Percentiles rank a stretch among this genome's conserved stretches.
Conservation (phyloP, 2,888 invertebrate species). For the Lasioglossum lativentre region DNA sequence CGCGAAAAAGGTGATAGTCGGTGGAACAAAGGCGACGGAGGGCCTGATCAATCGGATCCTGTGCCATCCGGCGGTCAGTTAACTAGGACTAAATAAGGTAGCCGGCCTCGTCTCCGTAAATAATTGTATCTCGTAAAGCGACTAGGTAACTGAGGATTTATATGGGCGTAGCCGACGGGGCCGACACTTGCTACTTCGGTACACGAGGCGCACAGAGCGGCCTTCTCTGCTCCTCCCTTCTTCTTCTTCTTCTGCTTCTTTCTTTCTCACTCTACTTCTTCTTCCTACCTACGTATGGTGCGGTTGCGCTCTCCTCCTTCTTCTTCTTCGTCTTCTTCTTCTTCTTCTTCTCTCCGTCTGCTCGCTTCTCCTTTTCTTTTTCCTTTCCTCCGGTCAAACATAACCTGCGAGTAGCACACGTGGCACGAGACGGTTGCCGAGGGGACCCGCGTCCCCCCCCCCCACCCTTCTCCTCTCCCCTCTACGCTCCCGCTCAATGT, state of each 20-base stretch:
- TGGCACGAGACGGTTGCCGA: slow-evolving; percentile 49
- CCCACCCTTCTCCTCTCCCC: too few relatives aligned
- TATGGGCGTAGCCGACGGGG: slow-evolving; percentile 79
- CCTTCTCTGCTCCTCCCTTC: slow-evolving; percentile 49
- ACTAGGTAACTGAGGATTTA: slow-evolving; percentile 79
- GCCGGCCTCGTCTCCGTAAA: slow-evolving; percentile 72
- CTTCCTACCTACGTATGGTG: slow-evolving; percentile 15
- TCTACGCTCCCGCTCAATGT: slow-evolving; percentile 28
- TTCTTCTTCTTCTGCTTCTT: neutral
- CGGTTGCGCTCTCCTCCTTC: too few relatives aligned
- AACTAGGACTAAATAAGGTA: slow-evolving; percentile 80
- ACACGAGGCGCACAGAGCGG: slow-evolving; percentile 62
- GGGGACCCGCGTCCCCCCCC: slow-evolving; percentile 33
- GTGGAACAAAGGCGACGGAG: slow-evolving; percentile 54
- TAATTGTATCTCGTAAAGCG: slow-evolving; percentile 80
- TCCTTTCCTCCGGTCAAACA: slow-evolving; percentile 55
- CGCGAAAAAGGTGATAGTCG: slow-evolving; percentile 50
- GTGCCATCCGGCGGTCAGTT: slow-evolving; percentile 73
- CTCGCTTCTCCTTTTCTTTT: slow-evolving; percentile 27
- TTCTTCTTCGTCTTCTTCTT: too few relatives aligned
- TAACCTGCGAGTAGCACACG: slow-evolving; percentile 67
- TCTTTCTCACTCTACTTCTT: neutral
- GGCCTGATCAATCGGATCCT: slow-evolving; percentile 71
- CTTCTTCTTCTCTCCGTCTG: slow-evolving; percentile 31
- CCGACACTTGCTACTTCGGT: slow-evolving; percentile 77